A percentile compares a stretch with the other conserved stretches of the same genome.
Evolutionary conservation across 2,888 invertebrate genomes (phyloP).

Genomic region (Heliothis peltigera): DNA sequence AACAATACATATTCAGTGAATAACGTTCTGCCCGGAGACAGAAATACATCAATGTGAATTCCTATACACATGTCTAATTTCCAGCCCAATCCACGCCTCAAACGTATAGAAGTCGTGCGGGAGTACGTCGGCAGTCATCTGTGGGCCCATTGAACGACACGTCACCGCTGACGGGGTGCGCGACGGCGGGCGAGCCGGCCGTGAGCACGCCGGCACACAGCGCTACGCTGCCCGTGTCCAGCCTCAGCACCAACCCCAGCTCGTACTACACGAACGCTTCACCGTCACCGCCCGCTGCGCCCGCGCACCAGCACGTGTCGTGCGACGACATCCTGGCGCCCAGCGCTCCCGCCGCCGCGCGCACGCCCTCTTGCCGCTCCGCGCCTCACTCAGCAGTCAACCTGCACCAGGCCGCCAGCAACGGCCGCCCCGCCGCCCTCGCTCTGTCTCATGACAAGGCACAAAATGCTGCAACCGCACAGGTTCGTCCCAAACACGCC

Average conservation of each 20-base stretch:
- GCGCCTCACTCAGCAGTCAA: slow-evolving; percentile 87
- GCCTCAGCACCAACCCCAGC: slow-evolving; percentile 87
- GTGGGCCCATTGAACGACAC: slow-evolving; percentile 90
- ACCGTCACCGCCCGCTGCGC: slow-evolving; percentile 89
- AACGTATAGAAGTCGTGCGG: slow-evolving; percentile 89
- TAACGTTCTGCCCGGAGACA: slow-evolving; percentile 6
- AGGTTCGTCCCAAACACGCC: slow-evolving; percentile 60
- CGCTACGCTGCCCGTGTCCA: slow-evolving; percentile 88
- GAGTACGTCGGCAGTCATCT: slow-evolving; percentile 91
- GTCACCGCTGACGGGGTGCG: slow-evolving; percentile 82
- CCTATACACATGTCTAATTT: slow-evolving; percentile 66
- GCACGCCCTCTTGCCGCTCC: slow-evolving; percentile 83
- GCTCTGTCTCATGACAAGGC: slow-evolving; percentile 75
- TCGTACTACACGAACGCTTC: slow-evolving; percentile 91
- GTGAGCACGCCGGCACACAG: slow-evolving; percentile 87
- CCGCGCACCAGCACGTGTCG: slow-evolving; percentile 83
- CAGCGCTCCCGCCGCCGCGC: slow-evolving; percentile 74
- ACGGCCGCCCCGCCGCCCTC: slow-evolving; percentile 81
- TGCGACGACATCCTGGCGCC: slow-evolving; percentile 86
- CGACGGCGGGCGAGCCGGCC: slow-evolving; percentile 79
- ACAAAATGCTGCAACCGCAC: slow-evolving; percentile 73
- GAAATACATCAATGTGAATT: slow-evolving; percentile 22
- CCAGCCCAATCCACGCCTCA: slow-evolving; percentile 91
- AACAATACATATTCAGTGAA: slow-evolving; percentile 7
- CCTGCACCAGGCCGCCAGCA: slow-evolving; percentile 77